These are phyloP conservation scores for Cebidichthys violaceus DNA, from an alignment of 2,113 vertebrate species.

Conservation along the genomic window DNA sequence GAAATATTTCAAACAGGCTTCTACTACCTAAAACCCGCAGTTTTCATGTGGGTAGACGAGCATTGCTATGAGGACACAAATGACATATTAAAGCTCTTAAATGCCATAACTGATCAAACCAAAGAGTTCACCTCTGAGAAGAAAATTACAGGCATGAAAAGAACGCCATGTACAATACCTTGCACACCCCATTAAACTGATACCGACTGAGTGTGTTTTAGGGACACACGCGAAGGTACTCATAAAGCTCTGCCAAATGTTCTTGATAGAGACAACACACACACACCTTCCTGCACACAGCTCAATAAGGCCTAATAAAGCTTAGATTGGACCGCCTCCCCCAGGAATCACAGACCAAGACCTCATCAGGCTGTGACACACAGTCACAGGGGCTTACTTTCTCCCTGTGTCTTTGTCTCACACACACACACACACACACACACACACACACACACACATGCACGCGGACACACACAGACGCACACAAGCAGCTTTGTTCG, in stretches of 20 bases:
- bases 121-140: constrained; percentile 32
- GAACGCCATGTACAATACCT: constrained; percentile 37
- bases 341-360: constrained; percentile 79
- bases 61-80: neutral
- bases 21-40: neutral
- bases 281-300: constrained; percentile 66
- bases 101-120: constrained; percentile 46
- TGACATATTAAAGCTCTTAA: constrained; percentile 16
- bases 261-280: constrained; percentile 64
- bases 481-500: constrained; percentile 72
- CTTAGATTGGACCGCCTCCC: constrained; percentile 80
- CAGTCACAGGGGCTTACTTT: constrained; percentile 62
- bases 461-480: constrained; percentile 8
- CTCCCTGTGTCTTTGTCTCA: constrained; percentile 48
- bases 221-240: constrained; percentile 50
- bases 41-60: neutral
- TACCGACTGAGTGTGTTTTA: constrained; percentile 52
- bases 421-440: constrained; percentile 24
- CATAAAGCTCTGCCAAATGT: constrained; percentile 72
- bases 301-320: constrained; percentile 80
- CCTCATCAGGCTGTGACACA: constrained; percentile 81
- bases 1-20: neutral
- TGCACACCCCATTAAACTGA: constrained; percentile 65
- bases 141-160: constrained; percentile 39
- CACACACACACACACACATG: constrained; percentile 10